phyloP scores from a whole-genome alignment of 2,888 invertebrate species.

The Lasioglossum marginatum region DNA sequence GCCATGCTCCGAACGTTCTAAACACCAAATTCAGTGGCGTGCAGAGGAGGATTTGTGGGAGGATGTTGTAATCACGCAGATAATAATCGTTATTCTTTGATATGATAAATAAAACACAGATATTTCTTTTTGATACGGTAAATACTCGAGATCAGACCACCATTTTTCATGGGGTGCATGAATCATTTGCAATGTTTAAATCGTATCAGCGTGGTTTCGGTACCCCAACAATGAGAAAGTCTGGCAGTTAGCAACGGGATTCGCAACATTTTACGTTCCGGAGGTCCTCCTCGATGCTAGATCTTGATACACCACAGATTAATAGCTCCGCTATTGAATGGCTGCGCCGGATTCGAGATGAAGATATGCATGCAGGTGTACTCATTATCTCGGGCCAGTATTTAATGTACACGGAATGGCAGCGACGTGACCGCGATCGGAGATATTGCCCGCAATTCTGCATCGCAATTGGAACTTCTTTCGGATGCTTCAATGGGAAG shows the following conservation, averaged over 20 bases:
- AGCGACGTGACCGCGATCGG: conserved; percentile 49
- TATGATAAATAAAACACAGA: neutral
- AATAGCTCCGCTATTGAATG: conserved; percentile 55
- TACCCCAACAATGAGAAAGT: neutral
- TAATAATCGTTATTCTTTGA: neutral
- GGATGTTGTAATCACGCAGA: neutral
- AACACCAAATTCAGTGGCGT: neutral
- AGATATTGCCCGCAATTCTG: conserved; percentile 32
- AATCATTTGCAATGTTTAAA: conserved; percentile 2
- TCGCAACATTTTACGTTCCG: conserved; percentile 28
- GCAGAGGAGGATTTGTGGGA: neutral
- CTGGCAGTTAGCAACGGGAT: neutral
- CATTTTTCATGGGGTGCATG: neutral
- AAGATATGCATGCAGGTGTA: conserved; percentile 55
- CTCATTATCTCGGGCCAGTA: conserved; percentile 51
- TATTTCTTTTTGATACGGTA: neutral
- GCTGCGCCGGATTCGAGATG: conserved; percentile 41
- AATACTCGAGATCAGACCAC: neutral
- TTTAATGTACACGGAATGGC: conserved; percentile 50
- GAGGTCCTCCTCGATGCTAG: conserved; percentile 26
- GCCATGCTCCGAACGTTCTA: neutral
- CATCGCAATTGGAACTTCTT: neutral
- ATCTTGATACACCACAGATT: conserved; percentile 51
- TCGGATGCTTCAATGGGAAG: conserved; percentile 9
- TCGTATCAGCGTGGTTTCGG: neutral